Evolutionary conservation across 2,113 vertebrate species (phyloP).

Genomic region (Pachyramphus minor): DNA sequence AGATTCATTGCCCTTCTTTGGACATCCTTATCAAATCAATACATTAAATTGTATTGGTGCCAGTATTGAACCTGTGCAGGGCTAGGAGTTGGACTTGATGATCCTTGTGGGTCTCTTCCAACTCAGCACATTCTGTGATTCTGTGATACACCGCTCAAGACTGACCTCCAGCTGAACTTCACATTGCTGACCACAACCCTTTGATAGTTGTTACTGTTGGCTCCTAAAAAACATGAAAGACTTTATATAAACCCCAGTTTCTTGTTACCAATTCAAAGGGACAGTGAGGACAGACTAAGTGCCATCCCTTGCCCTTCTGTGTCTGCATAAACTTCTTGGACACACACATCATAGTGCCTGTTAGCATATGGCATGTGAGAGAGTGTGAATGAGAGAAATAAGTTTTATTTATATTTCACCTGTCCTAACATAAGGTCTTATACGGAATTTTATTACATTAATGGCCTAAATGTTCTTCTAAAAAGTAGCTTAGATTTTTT

Average conservation of each 20-base stretch:
- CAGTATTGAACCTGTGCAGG: not conserved
- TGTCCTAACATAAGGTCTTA: not conserved
- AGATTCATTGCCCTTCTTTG: not conserved
- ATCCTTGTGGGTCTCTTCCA: no score
- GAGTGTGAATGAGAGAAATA: not conserved
- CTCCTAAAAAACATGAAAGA: not conserved
- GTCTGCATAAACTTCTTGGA: not conserved
- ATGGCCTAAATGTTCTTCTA: not conserved
- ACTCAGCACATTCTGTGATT: no score
- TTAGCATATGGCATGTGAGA: not conserved
- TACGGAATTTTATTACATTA: not conserved
- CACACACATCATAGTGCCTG: not conserved
- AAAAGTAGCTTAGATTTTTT: not conserved
- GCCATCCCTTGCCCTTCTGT: not conserved
- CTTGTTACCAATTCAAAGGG: not conserved
- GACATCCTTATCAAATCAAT: not conserved
- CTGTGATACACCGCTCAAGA: not conserved
- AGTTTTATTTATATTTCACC: not conserved
- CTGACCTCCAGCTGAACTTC: not conserved
- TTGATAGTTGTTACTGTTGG: not conserved
- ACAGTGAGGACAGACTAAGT: not conserved
- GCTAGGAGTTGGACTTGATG: no score
- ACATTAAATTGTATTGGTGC: not conserved
- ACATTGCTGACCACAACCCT: not conserved
- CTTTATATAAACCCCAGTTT: not conserved